These are phyloP conservation scores for Podiceps cristatus DNA, from an alignment of 2,113 vertebrate species.

Conservation along the genomic window DNA sequence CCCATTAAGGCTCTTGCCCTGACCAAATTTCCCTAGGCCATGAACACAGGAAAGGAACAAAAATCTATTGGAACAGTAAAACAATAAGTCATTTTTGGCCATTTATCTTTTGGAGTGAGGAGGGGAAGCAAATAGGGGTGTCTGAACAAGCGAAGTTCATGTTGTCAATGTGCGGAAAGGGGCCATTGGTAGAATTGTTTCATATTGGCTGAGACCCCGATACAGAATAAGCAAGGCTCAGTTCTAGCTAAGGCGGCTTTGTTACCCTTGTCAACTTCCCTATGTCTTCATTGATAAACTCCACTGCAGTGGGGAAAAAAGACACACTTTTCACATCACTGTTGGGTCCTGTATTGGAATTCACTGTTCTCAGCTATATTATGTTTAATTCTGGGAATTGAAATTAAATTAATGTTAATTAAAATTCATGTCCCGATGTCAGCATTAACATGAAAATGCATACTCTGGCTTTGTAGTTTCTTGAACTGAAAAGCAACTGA, in stretches of 20 bases:
- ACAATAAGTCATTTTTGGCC: neutral
- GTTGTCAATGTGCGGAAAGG: neutral
- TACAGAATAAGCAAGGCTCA: neutral
- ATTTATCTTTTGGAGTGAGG: neutral
- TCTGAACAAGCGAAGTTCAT: neutral
- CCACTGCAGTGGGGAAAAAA: neutral
- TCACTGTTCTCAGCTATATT: neutral
- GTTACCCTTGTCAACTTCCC: neutral
- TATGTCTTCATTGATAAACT: neutral
- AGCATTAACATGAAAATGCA: neutral
- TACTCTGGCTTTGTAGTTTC: neutral
- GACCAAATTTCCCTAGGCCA: neutral
- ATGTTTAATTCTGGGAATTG: neutral
- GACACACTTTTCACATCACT: neutral
- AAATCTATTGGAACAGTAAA: neutral
- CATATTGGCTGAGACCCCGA: neutral
- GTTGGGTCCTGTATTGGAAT: neutral
- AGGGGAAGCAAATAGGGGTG: neutral
- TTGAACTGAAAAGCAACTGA: neutral
- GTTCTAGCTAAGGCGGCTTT: neutral
- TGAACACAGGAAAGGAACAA: neutral
- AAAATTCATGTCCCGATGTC: neutral
- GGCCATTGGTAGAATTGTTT: neutral
- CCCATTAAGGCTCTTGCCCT: neutral
- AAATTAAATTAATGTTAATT: no score